Evolutionary conservation across 2,888 invertebrate genomes (phyloP), one percentile per base, ranked within the genome.

Genomic region (Drosophila phalerata): DNA sequence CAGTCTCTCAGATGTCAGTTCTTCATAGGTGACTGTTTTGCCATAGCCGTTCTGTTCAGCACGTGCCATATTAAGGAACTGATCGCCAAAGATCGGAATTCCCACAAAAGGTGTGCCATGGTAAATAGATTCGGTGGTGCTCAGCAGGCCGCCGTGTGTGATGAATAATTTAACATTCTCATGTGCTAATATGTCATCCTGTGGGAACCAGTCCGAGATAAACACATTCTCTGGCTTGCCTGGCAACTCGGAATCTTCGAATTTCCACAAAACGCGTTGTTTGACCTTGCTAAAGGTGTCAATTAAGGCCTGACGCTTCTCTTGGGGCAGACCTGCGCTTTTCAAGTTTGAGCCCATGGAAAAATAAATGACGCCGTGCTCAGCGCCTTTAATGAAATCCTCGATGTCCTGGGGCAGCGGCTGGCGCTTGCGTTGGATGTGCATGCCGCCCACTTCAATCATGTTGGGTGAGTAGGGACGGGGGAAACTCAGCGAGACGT

Each of bases 51-150:
- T 82, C 4, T 79, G 69, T 57, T 90, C 92, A 3, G 93, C 93
- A 10, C 91, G 91, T 1, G 85, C 91, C 89, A 94, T 93, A 69
- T 94, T 94, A 15, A 93, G 72, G 57, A 92, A 91, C 80, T 94
- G 94, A 85, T 94, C 94, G 0, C 91, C 93, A 63, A 93, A 93
- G 17, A 94, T 89, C 0, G 94, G 94, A 49, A 94, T 92, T 2
- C 93, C 93, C n/a, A 94, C 79, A n/a, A 93, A 81, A 0, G 94
- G 94, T 15, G 92, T 93, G 17, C 93, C 93, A 71, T 93, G 92
- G 52, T 93, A 93, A 52, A 93, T 85, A 0, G 93, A 91, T 71
- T 94, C 94, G 0, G 91, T 93, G n/a, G 92, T 92, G 74, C 93
- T 93, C n/a, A 93, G 77, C 8, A 93, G 70, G 0, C 93, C 94